Evolutionary conservation across 2,113 vertebrate species (phyloP), one percentile per base, ranked within the genome.

Genomic region (Engystomops pustulosus): DNA sequence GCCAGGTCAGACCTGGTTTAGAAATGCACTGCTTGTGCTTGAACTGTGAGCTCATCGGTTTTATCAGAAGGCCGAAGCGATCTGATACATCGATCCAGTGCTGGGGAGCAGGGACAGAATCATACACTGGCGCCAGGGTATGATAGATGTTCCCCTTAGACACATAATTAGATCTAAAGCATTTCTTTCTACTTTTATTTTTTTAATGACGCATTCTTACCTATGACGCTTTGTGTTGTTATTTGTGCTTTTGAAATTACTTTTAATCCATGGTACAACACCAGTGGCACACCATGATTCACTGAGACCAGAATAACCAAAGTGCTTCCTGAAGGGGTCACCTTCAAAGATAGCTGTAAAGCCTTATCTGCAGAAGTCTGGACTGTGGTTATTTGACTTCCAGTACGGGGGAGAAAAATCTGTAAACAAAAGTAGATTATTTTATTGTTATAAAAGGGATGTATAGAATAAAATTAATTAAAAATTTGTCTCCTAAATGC

Each of bases 381-480:
- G 20, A 78, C 8, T 1, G 15, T 3, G 7, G 32, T 55, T 6
- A 62, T n/a, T 18, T 45, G 45, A n/a, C 17, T 78, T 44, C 4
- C 4, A 32, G 60, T 32, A 65, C 36, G 74, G 2, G 82, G 60
- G n/a, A 84, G 72, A 78, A 78, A 84, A 23, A 84, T 78, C 82
- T 84, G 62, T 69, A 15, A 69, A n/a, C 34, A 58, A 23, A 77
- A 55, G 2, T 38, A 58, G 0, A 17, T 34, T 23, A 77, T 76
- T 77, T 55, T 32, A 14, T 20, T 34, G 10, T 44, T 47, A 45
- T 6, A 15, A 45, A 45, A 1, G 12, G 30, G 38, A 41, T 41
- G 8, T 41, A 5, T 41, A 41, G 8, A 41, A 41, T 41, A 8
- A 41, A 4, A 41, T 4, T 8, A 8, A 41, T 41, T 41, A 4